Conservation (phyloP, 2,888 invertebrate species). For the Cataglyphis livida region DNA sequence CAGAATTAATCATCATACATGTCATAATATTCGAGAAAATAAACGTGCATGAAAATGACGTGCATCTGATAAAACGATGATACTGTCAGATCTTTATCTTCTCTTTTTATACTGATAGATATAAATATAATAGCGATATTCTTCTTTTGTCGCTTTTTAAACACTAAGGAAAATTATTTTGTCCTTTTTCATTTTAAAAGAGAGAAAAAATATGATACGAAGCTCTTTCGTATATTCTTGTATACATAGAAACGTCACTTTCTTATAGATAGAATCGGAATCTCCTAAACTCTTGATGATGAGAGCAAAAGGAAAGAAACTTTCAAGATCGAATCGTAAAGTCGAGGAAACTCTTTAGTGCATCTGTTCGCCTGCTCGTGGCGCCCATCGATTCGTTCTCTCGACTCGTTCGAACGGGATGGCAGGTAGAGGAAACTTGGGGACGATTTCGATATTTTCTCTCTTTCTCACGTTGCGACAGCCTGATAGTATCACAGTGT, state of each 20-base stretch:
- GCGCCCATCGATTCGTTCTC: constrained; percentile 43
- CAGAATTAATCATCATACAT: neutral
- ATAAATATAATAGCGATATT: neutral
- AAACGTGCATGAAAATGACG: neutral
- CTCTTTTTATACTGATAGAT: neutral
- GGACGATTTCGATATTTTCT: constrained; percentile 44
- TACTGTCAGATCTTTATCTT: neutral
- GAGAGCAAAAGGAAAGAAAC: constrained; percentile 53
- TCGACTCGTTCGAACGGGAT: constrained; percentile 33
- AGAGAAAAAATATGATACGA: neutral
- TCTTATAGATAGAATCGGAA: neutral
- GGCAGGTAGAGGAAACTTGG: constrained; percentile 36
- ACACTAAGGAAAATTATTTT: neutral
- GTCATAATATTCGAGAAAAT: neutral
- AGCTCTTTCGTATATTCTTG: neutral
- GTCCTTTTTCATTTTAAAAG: neutral
- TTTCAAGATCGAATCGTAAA: constrained; percentile 49
- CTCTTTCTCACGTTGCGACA: constrained; percentile 7
- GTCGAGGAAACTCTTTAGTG: constrained; percentile 65
- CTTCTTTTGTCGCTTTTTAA: neutral
- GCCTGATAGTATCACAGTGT: constrained; percentile 29
- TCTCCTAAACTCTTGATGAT: constrained; percentile 33
- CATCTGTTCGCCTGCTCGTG: constrained; percentile 50
- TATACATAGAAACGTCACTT: neutral
- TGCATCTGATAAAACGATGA: neutral